Base-by-base conservation (phyloP, 1,140 invertebrate genomes). In the Apocrypta bakeri region DNA sequence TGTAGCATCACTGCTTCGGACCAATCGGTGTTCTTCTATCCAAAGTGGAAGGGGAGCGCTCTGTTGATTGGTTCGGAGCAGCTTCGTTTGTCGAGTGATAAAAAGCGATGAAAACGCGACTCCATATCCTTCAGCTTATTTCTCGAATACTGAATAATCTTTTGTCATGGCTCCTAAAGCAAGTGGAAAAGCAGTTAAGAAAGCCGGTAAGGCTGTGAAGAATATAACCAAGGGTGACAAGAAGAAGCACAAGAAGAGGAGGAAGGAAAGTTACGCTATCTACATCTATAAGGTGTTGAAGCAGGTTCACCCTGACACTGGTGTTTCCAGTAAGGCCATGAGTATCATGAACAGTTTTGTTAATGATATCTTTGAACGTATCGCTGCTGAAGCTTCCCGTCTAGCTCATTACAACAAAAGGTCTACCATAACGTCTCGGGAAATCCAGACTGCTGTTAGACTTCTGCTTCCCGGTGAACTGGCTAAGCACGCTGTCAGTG, bases 211-310 rank as follows among this genome's bases (percentile, higher is more conserved):
- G 84, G 91, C 93, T n/a, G 92, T 93, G 79, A 94, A 93, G 86
- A 93, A 93, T 80, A 93, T 94, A 68, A 91, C 90, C 14, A 93
- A 93, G 73, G 87, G 86, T n/a, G 92, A 93, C 74, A 93, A 91
- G 89, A 94, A 94, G 84, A 93, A 87, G 92, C 94, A 93, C 75
- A 93, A 92, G 84, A 93, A 93, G 90, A 93, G 93, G 90, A 93
- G 93, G 92, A 95, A 94, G 91, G 94, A 96, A 87, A 94, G 92
- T 80, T 96, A 95, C 92, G 93, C 93, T 0, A 94, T 95, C 81
- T 96, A 96, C 90, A 93, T 95, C 37, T 95, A 95, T 90, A 96
- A 96, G 86, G 92, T 96, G n/a, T 86, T 96, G 86, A 95, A 95
- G 85, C 94, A 95, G 87, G 95, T 95, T 2, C 93, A 94, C 84